Conservation (phyloP, 35 echinoderm and acorn worm species). For the Nesometra sesokonis region DNA sequence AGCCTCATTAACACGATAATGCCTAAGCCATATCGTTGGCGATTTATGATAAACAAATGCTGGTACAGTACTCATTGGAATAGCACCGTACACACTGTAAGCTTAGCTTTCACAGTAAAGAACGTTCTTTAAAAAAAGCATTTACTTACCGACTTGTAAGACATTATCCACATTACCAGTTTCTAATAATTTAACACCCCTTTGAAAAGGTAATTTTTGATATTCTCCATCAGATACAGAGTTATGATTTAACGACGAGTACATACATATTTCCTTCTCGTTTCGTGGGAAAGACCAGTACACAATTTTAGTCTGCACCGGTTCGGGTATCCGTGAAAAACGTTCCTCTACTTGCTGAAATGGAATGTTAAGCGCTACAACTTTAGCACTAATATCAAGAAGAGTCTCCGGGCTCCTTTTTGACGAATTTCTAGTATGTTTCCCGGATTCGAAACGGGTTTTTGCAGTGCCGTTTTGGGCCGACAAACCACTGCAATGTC, state of each 20-base stretch:
- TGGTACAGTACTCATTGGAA: neutral
- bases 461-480: slow-evolving; percentile 64
- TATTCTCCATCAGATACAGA: slow-evolving; percentile 97
- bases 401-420: slow-evolving; percentile 78
- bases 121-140: neutral
- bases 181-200: slow-evolving; percentile 94
- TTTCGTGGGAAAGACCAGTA: slow-evolving; percentile 99
- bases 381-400: slow-evolving; percentile 98
- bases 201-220: slow-evolving; percentile 99
- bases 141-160: slow-evolving; percentile 98
- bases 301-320: slow-evolving; percentile 96
- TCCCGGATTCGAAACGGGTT: slow-evolving; percentile 36
- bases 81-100: neutral
- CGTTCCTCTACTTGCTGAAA: slow-evolving; percentile 99
- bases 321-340: slow-evolving; percentile 99
- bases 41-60: neutral
- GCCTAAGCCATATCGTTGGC: neutral
- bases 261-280: slow-evolving; percentile 99
- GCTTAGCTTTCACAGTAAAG: neutral
- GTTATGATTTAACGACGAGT: slow-evolving; percentile 95
- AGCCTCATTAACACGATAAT: neutral
- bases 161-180: slow-evolving; percentile 95
- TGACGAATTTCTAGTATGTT: slow-evolving; percentile 48
- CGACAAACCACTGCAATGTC: slow-evolving; percentile 79
- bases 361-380: slow-evolving; percentile 98